These are phyloP conservation scores for Paedocypris micromegethes DNA, from an alignment of 2,797 vertebrate genomes.

Conservation along the genomic window DNA sequence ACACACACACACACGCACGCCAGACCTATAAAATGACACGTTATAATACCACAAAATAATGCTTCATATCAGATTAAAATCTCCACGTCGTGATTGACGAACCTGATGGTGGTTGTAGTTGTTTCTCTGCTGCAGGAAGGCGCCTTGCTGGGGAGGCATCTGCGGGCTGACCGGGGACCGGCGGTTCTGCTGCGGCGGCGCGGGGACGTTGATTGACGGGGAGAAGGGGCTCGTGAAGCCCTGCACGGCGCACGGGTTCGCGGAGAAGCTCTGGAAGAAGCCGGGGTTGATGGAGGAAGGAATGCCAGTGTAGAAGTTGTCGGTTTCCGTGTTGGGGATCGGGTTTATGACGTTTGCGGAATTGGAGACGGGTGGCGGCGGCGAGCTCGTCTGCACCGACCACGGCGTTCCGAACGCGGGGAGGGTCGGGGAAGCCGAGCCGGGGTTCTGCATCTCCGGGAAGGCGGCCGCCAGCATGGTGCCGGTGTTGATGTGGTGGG, in stretches of 20 bases:
- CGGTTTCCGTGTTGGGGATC: conserved; percentile 76
- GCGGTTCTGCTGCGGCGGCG: conserved; percentile 78
- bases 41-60: too few species aligned
- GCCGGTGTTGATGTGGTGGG: conserved; percentile 78
- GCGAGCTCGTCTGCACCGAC: conserved; percentile 89
- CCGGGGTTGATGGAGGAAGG: conserved; percentile 89
- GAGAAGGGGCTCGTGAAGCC: conserved; percentile 83
- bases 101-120: conserved; percentile 90
- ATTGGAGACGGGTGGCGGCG: conserved; percentile 73
- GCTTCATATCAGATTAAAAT: too few species aligned
- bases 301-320: conserved; percentile 89
- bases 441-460: conserved; percentile 76
- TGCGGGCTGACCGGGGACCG: conserved; percentile 88
- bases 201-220: conserved; percentile 80
- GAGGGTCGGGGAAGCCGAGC: conserved; percentile 79
- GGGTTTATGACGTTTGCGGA: conserved; percentile 68
- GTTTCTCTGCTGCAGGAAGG: conserved; percentile 91
- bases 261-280: conserved; percentile 91
- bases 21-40: too few species aligned
- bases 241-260: conserved; percentile 80
- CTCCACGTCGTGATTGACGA: too few species aligned
- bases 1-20: too few species aligned
- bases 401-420: conserved; percentile 90
- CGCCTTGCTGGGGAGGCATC: conserved; percentile 82
- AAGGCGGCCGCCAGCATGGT: conserved; percentile 80